Evolutionary conservation across 2,113 vertebrate genomes (phyloP), one percentile per base, ranked within the genome.

Genomic region (Erpornis zantholeuca): DNA sequence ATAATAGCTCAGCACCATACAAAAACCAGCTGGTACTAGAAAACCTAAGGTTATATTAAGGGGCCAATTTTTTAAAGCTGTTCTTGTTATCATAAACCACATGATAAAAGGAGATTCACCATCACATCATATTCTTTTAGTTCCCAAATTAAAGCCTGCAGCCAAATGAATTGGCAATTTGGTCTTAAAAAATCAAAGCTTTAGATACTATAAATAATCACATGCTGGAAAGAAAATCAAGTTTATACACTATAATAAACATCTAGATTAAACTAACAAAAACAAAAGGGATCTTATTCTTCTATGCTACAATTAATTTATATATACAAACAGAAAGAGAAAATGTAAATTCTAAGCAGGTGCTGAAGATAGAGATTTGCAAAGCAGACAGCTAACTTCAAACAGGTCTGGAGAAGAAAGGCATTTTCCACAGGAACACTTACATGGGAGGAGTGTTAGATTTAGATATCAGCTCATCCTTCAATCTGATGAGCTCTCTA

Each of bases 361-460:
- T 90, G 86, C 54, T 93, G 42, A 93, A 90, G 86, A 94, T 12
- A 91, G 56, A 72, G 60, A 42, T 89, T 93, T 70, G 72, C 59
- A 83, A 65, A 96, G 94, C 75, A 94, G 73, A 93, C 64, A 90
- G 81, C 66, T 89, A 92, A 92, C 64, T 88, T 95, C 82, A 94
- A 94, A 95, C 68, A 76, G 59, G 42, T 77, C 93, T 90, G 72
- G 86, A 96, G 91, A 92, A 94, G 76, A 96, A 87, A 97, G 83
- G 90, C n/a, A 52, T 22, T 68, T 92, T 95, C 88, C 82, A 68
- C 77, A 78, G 47, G 82, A 91, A 68, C 76, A 97, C 98, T 98
- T 98, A 99, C 99, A 99, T 99, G 47, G 99, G 99, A 91, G 99
- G 99, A 68, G 99, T 99, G 97, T 99, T 99, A 82, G 99, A 99